phyloP scores from a whole-genome alignment of 2,113 vertebrate genomes.

The Anarhynchus alexandrinus region DNA sequence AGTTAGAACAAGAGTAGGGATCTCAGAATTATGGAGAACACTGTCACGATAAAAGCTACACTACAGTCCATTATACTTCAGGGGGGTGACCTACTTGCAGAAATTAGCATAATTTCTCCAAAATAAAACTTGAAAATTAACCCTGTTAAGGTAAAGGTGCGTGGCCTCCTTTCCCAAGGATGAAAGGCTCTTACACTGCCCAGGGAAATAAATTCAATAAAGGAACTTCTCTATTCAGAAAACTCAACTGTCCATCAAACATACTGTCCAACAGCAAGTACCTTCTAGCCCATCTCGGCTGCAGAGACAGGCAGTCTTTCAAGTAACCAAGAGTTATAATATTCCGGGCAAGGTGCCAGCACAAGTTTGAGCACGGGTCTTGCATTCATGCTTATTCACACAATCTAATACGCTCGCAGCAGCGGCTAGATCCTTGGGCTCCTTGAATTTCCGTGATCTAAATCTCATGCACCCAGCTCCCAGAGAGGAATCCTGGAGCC shows the following conservation, averaged over 20 bases:
- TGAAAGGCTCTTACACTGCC: neutral
- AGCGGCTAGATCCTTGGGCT: neutral
- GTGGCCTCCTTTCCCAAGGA: neutral
- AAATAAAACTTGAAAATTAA: neutral
- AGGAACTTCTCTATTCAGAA: neutral
- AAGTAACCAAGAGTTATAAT: neutral
- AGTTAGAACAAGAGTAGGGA: neutral
- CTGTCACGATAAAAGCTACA: neutral
- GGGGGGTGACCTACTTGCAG: neutral
- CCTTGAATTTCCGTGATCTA: neutral
- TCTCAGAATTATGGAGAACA: neutral
- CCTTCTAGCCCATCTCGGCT: neutral
- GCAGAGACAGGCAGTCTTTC: neutral
- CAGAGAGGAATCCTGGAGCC: neutral
- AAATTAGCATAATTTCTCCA: neutral
- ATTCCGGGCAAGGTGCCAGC: neutral
- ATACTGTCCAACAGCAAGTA: neutral
- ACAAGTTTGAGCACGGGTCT: neutral
- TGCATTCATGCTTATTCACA: neutral
- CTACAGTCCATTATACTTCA: neutral
- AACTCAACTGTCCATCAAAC: neutral
- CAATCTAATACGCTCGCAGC: neutral
- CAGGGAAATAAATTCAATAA: neutral
- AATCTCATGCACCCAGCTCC: neutral
- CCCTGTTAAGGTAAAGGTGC: neutral